These are phyloP conservation scores for Chaetura pelagica DNA, from an alignment of 2,113 vertebrate species.

Conservation along the genomic window DNA sequence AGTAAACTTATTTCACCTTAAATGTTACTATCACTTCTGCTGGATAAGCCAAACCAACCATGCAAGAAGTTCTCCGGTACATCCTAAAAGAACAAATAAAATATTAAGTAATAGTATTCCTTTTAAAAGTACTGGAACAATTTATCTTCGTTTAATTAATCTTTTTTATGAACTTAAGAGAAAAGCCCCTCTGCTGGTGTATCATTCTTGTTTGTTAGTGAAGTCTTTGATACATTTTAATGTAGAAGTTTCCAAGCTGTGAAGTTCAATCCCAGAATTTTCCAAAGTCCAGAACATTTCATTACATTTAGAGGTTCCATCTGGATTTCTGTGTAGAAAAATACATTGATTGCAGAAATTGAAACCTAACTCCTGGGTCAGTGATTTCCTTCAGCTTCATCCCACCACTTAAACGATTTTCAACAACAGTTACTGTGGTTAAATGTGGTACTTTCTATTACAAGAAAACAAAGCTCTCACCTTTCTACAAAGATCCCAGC, in stretches of 20 bases:
- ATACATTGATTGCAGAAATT: neutral
- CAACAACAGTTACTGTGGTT: neutral
- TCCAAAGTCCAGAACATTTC: neutral
- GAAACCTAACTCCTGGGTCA: neutral
- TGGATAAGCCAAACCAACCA: constrained; percentile 93
- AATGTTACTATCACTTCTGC: constrained; percentile 89
- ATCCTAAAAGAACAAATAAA: constrained; percentile 83
- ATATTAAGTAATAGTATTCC: neutral
- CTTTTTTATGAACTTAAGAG: neutral
- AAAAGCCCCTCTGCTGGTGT: neutral
- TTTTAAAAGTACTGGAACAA: neutral
- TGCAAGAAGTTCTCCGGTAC: constrained; percentile 95
- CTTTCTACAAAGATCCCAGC: constrained; percentile 98
- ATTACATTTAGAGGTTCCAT: neutral
- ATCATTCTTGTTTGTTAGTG: neutral
- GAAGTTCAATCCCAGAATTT: neutral
- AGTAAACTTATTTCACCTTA: constrained; percentile 85
- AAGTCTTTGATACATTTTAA: neutral
- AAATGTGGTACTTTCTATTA: neutral
- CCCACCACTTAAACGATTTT: neutral
- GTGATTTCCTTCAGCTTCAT: neutral
- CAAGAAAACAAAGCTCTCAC: constrained; percentile 57
- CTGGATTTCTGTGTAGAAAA: neutral
- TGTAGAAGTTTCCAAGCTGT: neutral
- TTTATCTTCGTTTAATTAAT: neutral